A percentile compares a stretch with the other conserved stretches of the same genome.
phyloP scores from a whole-genome alignment of 2,113 vertebrate genomes.

The Protobothrops flavoviridis region DNA sequence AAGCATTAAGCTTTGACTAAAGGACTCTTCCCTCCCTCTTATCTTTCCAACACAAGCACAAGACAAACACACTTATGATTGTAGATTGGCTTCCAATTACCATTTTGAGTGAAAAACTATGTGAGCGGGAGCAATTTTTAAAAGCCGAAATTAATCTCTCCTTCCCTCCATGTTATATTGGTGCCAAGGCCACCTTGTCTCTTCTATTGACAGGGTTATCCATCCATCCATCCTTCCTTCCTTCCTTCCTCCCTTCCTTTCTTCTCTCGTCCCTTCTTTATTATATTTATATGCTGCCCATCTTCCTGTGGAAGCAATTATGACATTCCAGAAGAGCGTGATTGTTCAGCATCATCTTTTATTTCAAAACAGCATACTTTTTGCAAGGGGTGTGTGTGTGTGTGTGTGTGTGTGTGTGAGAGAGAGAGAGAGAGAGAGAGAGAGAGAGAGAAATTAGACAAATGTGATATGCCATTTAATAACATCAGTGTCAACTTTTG shows the following conservation, averaged over 20 bases:
- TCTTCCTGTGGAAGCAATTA: neutral
- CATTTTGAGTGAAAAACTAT: neutral
- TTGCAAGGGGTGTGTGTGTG: neutral
- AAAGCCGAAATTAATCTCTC: rapidly evolving
- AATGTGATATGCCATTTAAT: neutral
- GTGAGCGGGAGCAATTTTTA: neutral
- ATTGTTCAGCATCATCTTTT: neutral
- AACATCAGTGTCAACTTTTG: neutral
- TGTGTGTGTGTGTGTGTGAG: neutral
- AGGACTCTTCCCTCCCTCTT: neutral
- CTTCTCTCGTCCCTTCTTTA: neutral
- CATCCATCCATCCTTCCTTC: too few species aligned
- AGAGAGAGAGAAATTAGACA: neutral
- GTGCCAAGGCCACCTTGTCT: neutral
- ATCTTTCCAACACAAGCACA: neutral
- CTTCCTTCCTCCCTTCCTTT: neutral
- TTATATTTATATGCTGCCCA: neutral
- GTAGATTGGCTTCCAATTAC: neutral
- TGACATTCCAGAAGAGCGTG: neutral
- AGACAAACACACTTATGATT: neutral
- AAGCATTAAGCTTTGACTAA: neutral
- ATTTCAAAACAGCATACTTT: rapidly evolving
- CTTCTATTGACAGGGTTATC: neutral
- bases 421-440: neutral
- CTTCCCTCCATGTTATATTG: too few species aligned